These are phyloP conservation scores for Scylla paramamosain DNA, from an alignment of 1,140 invertebrate species.

Conservation along the genomic window DNA sequence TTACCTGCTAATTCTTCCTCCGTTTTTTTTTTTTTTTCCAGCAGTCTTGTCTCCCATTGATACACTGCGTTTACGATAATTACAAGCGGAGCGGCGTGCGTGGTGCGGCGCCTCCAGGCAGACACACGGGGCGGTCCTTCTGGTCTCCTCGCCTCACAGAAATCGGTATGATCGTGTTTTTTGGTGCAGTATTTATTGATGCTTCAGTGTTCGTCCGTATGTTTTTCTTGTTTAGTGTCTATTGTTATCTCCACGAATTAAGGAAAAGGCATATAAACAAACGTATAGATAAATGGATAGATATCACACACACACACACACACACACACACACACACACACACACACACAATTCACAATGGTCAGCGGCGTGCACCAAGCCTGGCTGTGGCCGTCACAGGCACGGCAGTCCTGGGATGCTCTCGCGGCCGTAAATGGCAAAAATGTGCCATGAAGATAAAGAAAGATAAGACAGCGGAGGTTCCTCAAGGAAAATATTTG, in stretches of 20 bases:
- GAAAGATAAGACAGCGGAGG: slow-evolving; percentile 65
- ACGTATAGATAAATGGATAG: too few relatives aligned
- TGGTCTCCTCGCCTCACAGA: too few relatives aligned
- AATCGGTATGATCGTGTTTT: too few relatives aligned
- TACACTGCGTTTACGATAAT: neutral
- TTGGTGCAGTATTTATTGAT: too few relatives aligned
- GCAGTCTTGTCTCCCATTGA: neutral
- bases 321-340: slow-evolving; percentile 9
- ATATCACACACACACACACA: neutral
- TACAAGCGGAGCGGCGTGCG: neutral
- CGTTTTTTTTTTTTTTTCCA: neutral
- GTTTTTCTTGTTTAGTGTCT: too few relatives aligned
- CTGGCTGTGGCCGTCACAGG: slow-evolving; percentile 40
- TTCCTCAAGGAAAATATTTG: slow-evolving; percentile 64
- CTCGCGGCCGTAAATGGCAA: slow-evolving; percentile 62
- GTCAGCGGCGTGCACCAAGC: neutral
- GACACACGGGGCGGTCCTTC: neutral
- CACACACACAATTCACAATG: slow-evolving; percentile 31
- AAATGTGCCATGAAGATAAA: slow-evolving; percentile 72
- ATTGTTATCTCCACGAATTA: too few relatives aligned
- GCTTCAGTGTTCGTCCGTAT: too few relatives aligned
- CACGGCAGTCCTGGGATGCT: slow-evolving; percentile 57
- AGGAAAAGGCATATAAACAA: too few relatives aligned
- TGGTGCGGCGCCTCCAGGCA: neutral
- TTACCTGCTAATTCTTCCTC: neutral